Evolutionary conservation across 1,140 invertebrate species (phyloP).

Genomic region (Caenorhabditis latens): DNA sequence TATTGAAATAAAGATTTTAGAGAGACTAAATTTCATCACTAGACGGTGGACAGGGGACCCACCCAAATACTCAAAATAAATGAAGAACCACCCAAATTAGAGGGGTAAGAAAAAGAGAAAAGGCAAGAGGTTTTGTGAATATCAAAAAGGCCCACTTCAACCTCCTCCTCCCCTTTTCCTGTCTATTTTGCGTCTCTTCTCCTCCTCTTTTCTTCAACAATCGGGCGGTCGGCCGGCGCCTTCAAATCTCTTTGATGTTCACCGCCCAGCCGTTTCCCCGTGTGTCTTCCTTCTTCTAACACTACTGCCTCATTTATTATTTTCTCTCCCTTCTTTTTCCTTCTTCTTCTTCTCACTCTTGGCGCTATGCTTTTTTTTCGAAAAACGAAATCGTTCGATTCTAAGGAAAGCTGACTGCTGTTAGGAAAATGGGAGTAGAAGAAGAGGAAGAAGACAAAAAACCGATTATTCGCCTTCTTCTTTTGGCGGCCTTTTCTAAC

Average conservation of each 20-base stretch:
- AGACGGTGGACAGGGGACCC: too few relatives aligned
- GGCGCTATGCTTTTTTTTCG: too few relatives aligned
- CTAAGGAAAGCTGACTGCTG: too few relatives aligned
- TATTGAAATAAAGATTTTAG: background rate
- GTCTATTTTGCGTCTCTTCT: background rate
- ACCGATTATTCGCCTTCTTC: background rate
- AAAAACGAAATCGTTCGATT: too few relatives aligned
- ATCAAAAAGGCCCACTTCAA: background rate
- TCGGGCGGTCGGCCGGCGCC: slow-evolving; percentile 48
- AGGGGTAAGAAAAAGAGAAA: too few relatives aligned
- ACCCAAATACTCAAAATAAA: background rate
- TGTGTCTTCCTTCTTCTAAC: background rate
- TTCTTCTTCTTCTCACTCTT: too few relatives aligned
- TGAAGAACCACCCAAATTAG: background rate
- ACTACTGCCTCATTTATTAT: slow-evolving; percentile 29
- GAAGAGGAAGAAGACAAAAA: background rate
- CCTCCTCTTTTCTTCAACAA: background rate
- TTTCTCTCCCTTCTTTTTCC: slow-evolving; percentile 10
- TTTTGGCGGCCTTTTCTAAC: background rate
- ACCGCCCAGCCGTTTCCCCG: background rate
- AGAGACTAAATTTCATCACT: too few relatives aligned
- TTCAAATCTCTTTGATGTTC: slow-evolving; percentile 54
- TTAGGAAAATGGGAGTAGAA: too few relatives aligned
- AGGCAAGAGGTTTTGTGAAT: background rate
- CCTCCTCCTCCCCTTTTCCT: slow-evolving; percentile 3